Evolutionary conservation across 1,140 invertebrate species (phyloP).

Genomic region (Andrena cerasifolii): DNA sequence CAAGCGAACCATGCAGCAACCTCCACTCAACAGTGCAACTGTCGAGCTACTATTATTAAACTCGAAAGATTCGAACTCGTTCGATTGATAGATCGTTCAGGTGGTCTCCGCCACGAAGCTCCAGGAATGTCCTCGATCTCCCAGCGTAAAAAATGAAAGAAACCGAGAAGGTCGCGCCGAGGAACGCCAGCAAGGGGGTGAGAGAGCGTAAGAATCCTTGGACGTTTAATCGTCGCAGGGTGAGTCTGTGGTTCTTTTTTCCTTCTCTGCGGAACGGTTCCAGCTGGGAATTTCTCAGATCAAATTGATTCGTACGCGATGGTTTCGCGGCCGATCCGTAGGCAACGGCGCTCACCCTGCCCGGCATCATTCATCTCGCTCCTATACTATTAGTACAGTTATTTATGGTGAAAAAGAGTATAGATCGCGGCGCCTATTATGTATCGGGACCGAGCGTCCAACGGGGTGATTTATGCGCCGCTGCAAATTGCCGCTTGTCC

Average conservation of each 20-base stretch:
- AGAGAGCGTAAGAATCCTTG: background rate
- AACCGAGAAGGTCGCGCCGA: background rate
- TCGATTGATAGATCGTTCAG: background rate
- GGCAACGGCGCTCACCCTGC: constrained; percentile 12
- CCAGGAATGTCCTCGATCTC: background rate
- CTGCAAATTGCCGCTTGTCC: constrained; percentile 70
- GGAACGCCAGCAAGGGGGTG: constrained; percentile 11
- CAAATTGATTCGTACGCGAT: constrained; percentile 68
- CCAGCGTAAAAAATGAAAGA: constrained; percentile 7
- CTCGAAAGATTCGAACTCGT: too few relatives aligned
- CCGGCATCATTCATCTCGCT: constrained; percentile 61
- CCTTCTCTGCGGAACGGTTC: constrained; percentile 5
- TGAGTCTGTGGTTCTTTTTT: constrained; percentile 55
- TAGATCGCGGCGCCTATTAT: constrained; percentile 66
- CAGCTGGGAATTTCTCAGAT: constrained; percentile 66
- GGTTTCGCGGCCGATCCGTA: constrained; percentile 45
- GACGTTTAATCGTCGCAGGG: constrained; percentile 65
- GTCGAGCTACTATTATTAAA: too few relatives aligned
- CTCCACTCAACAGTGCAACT: too few relatives aligned
- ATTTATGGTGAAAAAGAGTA: constrained; percentile 67
- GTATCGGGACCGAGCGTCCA: constrained; percentile 59
- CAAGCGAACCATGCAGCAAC: too few relatives aligned
- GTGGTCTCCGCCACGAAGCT: background rate
- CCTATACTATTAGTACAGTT: constrained; percentile 69
- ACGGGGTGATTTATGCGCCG: constrained; percentile 62